Evolutionary conservation across 2,113 vertebrate genomes (phyloP), one percentile per base, ranked within the genome.

Genomic region (Onychorhynchus coronatus): DNA sequence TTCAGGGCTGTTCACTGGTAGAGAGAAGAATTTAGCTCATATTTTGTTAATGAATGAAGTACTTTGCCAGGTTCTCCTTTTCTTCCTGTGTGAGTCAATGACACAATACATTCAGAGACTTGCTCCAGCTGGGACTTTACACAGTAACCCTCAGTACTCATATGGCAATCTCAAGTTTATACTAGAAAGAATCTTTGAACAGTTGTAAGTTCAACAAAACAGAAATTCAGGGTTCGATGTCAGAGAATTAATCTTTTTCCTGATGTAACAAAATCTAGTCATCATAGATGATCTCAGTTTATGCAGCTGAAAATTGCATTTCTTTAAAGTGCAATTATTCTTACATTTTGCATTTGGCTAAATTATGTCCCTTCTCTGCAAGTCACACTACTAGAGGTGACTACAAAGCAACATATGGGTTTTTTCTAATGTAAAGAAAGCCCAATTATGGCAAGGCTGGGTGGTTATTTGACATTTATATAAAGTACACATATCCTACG

Each of bases 191-290:
- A 88, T 92, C 72, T 94, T 88, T 91, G 78, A 94, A 89, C 66
- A 94, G 68, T 88, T 90, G 0, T 37, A 92, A 93, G 52, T 95
- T 96, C 88, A 97, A 89, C 88, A 88, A 95, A 96, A 89, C 86
- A 93, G 81, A 93, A 94, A 88, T 80, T 83, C 85, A 70, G 70
- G 27, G 27, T 88, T 96, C 0, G 0, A 31, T 92, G 92, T 94
- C 93, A 92, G 65, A 68, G 93, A 93, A 96, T 93, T 92, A 86
- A 93, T 95, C 93, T 74, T 96, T 59, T 80, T 80, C 85, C 95
- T 88, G 63, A 61, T 94, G 88, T 63, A 77, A 55, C 39, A 88
- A n/a, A 80, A 77, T 70, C 63, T 68, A 27, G 17, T 74, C 79
- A 74, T 81, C 7, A 2, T 44, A 94, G 63, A 95, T 53, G 24